These are phyloP conservation scores for Procavia capensis DNA, from an alignment of 2,113 vertebrate species.

Conservation along the genomic window DNA sequence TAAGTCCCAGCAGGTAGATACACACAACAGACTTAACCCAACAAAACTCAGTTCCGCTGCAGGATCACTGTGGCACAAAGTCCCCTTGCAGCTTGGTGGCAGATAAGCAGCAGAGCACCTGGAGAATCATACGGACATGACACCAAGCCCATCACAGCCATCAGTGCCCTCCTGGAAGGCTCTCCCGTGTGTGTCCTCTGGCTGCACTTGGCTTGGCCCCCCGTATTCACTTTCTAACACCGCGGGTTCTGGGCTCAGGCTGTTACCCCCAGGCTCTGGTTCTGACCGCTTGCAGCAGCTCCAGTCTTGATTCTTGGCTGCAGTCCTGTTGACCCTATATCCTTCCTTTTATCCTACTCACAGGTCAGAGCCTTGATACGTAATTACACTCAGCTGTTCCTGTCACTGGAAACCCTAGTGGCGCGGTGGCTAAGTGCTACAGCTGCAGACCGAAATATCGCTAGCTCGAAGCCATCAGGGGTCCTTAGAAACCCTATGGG, in stretches of 20 bases:
- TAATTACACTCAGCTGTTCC: too few relatives aligned
- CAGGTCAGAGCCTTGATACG: neutral
- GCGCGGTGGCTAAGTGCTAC: too few relatives aligned
- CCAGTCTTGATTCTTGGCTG: neutral
- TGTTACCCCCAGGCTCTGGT: rapidly evolving
- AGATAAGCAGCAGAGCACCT: neutral
- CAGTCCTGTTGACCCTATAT: neutral
- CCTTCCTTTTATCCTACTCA: neutral
- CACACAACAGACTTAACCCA: neutral
- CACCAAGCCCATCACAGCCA: neutral
- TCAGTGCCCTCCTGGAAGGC: neutral
- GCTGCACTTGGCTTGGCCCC: neutral
- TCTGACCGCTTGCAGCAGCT: rapidly evolving
- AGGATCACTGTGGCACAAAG: neutral
- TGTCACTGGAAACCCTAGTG: too few relatives aligned
- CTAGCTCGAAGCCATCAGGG: too few relatives aligned
- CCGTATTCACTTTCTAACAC: neutral
- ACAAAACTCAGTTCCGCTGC: neutral
- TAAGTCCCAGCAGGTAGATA: neutral
- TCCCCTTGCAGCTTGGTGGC: too few relatives aligned
- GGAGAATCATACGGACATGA: neutral
- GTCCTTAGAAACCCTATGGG: too few relatives aligned
- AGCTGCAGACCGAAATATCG: too few relatives aligned
- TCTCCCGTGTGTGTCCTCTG: too few relatives aligned
- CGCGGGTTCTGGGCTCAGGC: neutral